Evolutionary conservation across 1,140 invertebrate species (phyloP), one percentile per base, ranked within the genome.

Genomic region (Chymomyza costata): DNA sequence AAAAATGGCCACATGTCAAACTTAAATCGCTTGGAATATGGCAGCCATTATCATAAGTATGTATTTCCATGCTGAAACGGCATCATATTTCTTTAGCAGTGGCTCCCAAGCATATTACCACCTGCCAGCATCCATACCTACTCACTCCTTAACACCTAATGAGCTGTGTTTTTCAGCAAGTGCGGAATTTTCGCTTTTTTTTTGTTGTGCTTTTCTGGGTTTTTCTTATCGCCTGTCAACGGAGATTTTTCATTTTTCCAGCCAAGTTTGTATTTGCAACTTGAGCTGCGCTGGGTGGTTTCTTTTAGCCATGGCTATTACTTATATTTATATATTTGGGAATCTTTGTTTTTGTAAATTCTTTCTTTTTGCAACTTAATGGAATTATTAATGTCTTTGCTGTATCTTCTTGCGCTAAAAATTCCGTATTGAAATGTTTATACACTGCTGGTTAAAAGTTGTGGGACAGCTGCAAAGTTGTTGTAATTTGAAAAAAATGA

Each of bases 341-440:
- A n/a, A n/a, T n/a, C 14, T 17, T 35, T 15, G 30, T 28, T 17
- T 37, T 17, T 51, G 39, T 41, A 28, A 38, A 31, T 41, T 50
- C 17, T 25, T 19, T 11, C 44, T 52, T 45, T 50, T 14, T 41
- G 52, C 57, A 35, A 66, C 66, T 44, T 78, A 71, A 71, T 78
- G 62, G 66, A 78, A 76, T 76, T 76, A 65, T 78, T 70, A 78
- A 78, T 76, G 71, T 55, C 31, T 11, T 41, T 41, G 44, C 46
- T 51, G 41, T 52, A n/a, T n/a, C n/a, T n/a, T n/a, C n/a, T n/a
- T 37, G 44, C 45, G 39, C 32, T 21, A 13, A 16, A 17, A 32
- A 55, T 31, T 14, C 47, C 30, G 48, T 39, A 37, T n/a, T n/a
- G n/a, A n/a, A n/a, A n/a, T n/a, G n/a, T n/a, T n/a, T 5, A 8